phyloP scores from a whole-genome alignment of 2,888 invertebrate genomes.

The Liodrosophila aerea region DNA sequence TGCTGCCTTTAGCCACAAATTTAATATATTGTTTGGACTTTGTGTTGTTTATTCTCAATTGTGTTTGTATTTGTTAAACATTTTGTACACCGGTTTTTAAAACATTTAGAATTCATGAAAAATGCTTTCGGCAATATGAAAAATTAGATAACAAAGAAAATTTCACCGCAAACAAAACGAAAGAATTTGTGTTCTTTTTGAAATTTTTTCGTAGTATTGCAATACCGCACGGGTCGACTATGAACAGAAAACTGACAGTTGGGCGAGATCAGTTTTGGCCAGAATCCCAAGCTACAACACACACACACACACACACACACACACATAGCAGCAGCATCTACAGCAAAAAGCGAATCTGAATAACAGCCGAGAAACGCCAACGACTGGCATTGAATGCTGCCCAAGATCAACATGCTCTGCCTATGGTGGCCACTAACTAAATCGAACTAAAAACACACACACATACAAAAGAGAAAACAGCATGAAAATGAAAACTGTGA shows the following conservation, averaged over 20 bases:
- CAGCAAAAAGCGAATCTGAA: constrained; percentile 13
- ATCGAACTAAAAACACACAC: constrained; percentile 55
- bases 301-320: too few species aligned
- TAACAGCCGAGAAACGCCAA: constrained; percentile 38
- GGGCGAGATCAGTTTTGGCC: constrained; percentile 79
- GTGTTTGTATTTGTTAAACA: constrained; percentile 24
- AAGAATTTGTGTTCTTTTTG: constrained; percentile 10
- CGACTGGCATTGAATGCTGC: constrained; percentile 75
- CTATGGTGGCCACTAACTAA: constrained; percentile 53
- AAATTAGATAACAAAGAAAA: constrained; percentile 60
- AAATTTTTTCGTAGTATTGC: constrained; percentile 36
- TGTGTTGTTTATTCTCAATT: neutral
- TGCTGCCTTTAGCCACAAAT: neutral
- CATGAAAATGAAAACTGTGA: constrained; percentile 31
- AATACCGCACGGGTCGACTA: constrained; percentile 73
- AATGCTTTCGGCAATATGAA: constrained; percentile 38
- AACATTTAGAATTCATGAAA: neutral
- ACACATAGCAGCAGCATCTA: constrained; percentile 39
- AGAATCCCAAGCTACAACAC: constrained; percentile 63
- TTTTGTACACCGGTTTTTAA: constrained; percentile 9
- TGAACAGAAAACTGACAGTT: constrained; percentile 78
- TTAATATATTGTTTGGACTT: neutral
- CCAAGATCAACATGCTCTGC: constrained; percentile 74
- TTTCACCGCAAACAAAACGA: constrained; percentile 43
- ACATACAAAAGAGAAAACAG: constrained; percentile 20